Conservation (phyloP, 2,888 invertebrate genomes). For the Seira sanloemensis region DNA sequence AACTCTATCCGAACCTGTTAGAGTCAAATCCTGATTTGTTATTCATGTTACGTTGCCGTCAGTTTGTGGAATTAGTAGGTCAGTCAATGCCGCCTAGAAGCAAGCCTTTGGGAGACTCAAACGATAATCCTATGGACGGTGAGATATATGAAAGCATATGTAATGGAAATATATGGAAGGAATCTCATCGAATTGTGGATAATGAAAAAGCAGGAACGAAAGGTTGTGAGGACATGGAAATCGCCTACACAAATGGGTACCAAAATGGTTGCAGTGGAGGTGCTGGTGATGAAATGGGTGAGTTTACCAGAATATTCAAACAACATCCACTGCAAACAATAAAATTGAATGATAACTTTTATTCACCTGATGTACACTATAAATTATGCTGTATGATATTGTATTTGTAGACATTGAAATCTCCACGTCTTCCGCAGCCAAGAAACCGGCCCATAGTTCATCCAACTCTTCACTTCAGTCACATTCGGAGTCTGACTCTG, state of each 20-base stretch:
- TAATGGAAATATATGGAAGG: slow-evolving; percentile 66
- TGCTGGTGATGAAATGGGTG: slow-evolving; percentile 78
- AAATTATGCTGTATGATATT: neutral
- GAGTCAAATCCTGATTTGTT: slow-evolving; percentile 93
- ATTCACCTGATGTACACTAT: neutral
- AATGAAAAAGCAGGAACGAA: slow-evolving; percentile 57
- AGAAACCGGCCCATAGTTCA: slow-evolving; percentile 67
- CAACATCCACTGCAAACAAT: no score
- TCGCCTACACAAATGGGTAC: slow-evolving; percentile 78
- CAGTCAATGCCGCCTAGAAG: slow-evolving; percentile 69
- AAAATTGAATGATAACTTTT: neutral
- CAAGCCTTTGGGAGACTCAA: slow-evolving; percentile 54
- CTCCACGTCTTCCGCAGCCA: slow-evolving; percentile 66
- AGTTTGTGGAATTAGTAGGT: slow-evolving; percentile 97
- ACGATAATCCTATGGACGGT: slow-evolving; percentile 50
- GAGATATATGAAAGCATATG: slow-evolving; percentile 63
- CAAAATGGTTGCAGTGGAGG: slow-evolving; percentile 82
- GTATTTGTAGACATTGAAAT: slow-evolving; percentile 68
- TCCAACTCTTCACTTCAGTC: slow-evolving; percentile 70
- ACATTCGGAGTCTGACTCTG: slow-evolving; percentile 64
- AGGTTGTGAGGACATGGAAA: slow-evolving; percentile 73
- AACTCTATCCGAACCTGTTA: slow-evolving; percentile 94
- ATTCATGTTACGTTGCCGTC: slow-evolving; percentile 97
- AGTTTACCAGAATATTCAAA: no score
- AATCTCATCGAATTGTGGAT: slow-evolving; percentile 52